Evolutionary conservation across 2,888 invertebrate genomes (phyloP), one percentile per base, ranked within the genome.

Genomic region (Mythimna ferrago): DNA sequence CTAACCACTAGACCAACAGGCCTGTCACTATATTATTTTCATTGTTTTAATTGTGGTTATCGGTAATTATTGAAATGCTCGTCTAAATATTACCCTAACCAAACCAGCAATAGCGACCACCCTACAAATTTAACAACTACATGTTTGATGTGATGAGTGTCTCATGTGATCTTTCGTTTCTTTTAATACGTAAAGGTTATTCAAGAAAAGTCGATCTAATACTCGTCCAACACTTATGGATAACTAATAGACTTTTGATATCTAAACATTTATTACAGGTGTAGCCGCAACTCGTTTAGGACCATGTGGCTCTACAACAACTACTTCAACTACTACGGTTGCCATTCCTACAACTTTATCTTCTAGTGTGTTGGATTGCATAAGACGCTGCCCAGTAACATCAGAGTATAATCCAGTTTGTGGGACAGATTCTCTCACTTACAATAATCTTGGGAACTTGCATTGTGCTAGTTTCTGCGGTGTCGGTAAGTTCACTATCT

Each of bases 381-480:
- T 91, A 4, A 76, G 80, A 6, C 32, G 73, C 6, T 96, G 96
- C 78, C 90, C 89, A 2, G 88, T 90, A 11, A 93, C 94, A 0
- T 56, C 90, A 0, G 92, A 95, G 81, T 96, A 94, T 84, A 93
- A 95, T 81, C 96, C 96, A 0, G 92, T 96, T 10, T 96, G 96
- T 80, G 96, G 95, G 14, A 88, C 90, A 44, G 90, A 96, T 78
- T 82, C 87, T n/a, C 84, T 90, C 6, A 93, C 92, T 0, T 96
- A 96, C 79, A 72, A 51, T 41, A 96, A 96, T 78, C 86, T 83
- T 14, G 92, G 91, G 2, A 82, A 89, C 48, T 83, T 96, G 44
- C 81, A 86, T 7, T 96, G 96, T 80, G 94, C 94, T 2, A 84
- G 83, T 66, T 80, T 61, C 41, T 96, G 96, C 87, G 96, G 96